Percentiles rank a stretch among this genome's conserved stretches.
phyloP scores from a whole-genome alignment of 2,113 vertebrate species.

The Lota lota region DNA sequence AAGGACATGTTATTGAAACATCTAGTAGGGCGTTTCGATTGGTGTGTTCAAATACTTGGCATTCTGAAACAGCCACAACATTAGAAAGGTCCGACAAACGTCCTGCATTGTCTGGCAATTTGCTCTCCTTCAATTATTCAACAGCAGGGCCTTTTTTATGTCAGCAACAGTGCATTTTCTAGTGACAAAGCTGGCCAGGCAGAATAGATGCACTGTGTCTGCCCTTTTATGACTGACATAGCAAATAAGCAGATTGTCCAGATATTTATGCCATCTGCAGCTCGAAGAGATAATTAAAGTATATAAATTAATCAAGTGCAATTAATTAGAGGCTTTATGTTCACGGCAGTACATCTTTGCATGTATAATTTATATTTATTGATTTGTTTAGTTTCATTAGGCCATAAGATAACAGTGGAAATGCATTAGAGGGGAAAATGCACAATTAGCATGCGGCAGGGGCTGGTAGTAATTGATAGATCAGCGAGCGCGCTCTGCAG shows the following conservation, averaged over 20 bases:
- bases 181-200: slow-evolving; percentile 79
- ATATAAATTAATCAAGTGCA: slow-evolving; percentile 99
- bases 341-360: slow-evolving; percentile 97
- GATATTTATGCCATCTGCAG: slow-evolving; percentile 99
- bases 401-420: slow-evolving; percentile 98
- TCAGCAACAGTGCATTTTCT: slow-evolving; percentile 82
- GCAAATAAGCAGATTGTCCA: slow-evolving; percentile 99
- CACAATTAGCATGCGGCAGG: slow-evolving; percentile 92
- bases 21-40: slow-evolving; percentile 27
- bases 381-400: slow-evolving; percentile 99
- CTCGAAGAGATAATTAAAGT: slow-evolving; percentile 99
- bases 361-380: slow-evolving; percentile 99
- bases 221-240: slow-evolving; percentile 98
- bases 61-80: slow-evolving; percentile 61
- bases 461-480: slow-evolving; percentile 93
- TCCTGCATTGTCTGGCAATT: slow-evolving; percentile 81
- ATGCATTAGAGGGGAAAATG: slow-evolving; percentile 99
- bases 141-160: slow-evolving; percentile 79
- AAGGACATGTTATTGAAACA: background rate
- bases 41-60: slow-evolving; percentile 31
- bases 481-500: slow-evolving; percentile 92
- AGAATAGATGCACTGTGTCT: slow-evolving; percentile 92
- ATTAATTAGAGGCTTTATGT: slow-evolving; percentile 99
- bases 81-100: slow-evolving; percentile 53
- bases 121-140: slow-evolving; percentile 91